Evolutionary conservation across 2,113 vertebrate genomes (phyloP), one percentile per base, ranked within the genome.

Genomic region (Cavia aperea): DNA sequence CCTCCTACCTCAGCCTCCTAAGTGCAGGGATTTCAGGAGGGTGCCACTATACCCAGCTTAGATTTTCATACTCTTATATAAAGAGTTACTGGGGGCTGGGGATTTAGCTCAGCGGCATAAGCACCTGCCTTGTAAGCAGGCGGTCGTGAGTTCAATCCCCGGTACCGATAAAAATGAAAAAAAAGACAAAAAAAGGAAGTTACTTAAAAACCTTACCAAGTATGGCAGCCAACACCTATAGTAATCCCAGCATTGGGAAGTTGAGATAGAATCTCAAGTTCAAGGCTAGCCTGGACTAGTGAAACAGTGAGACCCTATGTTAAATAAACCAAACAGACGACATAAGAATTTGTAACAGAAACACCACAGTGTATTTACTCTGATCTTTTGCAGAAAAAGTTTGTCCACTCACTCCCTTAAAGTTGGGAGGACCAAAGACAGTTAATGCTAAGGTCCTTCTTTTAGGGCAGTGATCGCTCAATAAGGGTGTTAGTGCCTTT

Each of bases 1-100:
- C 56, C 56, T 56, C 56, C 56, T 56, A 18, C 56, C 56, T 56
- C 15, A 16, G 15, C 15, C 56, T 56, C 56, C 56, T 18, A 56
- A 16, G 56, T 56, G 56, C 56, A 3, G 56, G 56, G 56, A 56
- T 56, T 56, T 16, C 16, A 56, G 56, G 56, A 56, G 16, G 15
- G 15, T 56, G 51, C 51, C 51, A 54, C 51, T 12, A 54, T 54
- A 12, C 51, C 51, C 51, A 12, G 51, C 51, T 54, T 54, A 12
- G 56, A 56, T 81, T 94, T 93, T 95, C 78, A 82, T n/a, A 81
- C 95, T 90, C 10, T 84, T 86, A 89, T 0, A 1, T 88, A 21
- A 72, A 46, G 51, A 65, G 24, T 88, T 92, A 43, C 87, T 94
- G 39, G 39, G 39, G 39, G 39, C 39, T 39, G 39, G 39, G 39